These are phyloP conservation scores for Ephydatia muelleri DNA, from an alignment of 37 sponge, comb jelly and placozoan genomes.

Conservation along the genomic window DNA sequence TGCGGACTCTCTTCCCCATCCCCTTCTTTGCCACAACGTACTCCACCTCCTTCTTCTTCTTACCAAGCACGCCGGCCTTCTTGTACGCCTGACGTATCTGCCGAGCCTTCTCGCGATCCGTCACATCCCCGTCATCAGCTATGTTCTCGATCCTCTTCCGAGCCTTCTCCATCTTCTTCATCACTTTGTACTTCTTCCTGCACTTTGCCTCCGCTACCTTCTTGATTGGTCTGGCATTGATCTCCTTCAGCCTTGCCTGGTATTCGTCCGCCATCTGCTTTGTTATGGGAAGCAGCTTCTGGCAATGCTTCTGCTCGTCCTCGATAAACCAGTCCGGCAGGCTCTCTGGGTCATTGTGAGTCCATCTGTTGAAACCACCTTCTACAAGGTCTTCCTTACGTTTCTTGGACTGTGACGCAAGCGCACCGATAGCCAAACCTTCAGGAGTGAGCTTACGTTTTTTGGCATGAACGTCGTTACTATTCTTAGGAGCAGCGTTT, in stretches of 20 bases:
- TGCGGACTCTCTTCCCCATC: constrained; percentile 51
- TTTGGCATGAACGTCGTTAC: too few species aligned
- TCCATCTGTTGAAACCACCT: constrained; percentile 87
- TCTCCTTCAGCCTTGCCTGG: constrained; percentile 72
- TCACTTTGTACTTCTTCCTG: constrained; percentile 65
- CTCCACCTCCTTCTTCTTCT: constrained; percentile 74
- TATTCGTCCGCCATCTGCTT: constrained; percentile 90
- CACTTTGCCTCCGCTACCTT: constrained; percentile 97
- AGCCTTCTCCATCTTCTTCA: constrained; percentile 57
- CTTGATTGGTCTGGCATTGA: constrained; percentile 95
- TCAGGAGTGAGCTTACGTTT: constrained; percentile 69
- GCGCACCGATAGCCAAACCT: constrained; percentile 87
- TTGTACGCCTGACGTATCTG: constrained; percentile 85
- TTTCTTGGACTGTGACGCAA: constrained; percentile 85
- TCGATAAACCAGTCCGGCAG: constrained; percentile 96
- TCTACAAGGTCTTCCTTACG: constrained; percentile 86
- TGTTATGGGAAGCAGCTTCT: constrained; percentile 86
- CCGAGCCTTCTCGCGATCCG: constrained; percentile 74
- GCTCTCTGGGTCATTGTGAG: constrained; percentile 66
- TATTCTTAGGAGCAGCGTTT: too few species aligned
- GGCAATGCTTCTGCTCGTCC: constrained; percentile 84
- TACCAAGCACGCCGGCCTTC: constrained; percentile 60
- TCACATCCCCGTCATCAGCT: constrained; percentile 62
- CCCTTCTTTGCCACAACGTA: constrained; percentile 96
- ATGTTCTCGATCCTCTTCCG: constrained; percentile 65